Evolutionary conservation across 2,888 invertebrate species (phyloP).

Genomic region (Celastrina argiolus): DNA sequence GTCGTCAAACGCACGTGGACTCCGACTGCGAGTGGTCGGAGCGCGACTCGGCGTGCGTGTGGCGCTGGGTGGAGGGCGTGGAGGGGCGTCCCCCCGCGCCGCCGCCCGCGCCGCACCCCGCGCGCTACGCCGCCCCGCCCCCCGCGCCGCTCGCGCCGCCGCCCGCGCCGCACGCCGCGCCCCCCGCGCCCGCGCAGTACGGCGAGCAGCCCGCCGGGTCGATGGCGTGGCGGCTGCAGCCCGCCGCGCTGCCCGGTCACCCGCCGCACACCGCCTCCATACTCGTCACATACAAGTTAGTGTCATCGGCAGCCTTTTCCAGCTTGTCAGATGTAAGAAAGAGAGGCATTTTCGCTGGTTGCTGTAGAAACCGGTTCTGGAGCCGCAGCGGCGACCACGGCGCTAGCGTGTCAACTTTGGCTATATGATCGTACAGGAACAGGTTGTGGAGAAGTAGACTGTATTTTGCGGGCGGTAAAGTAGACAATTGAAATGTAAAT

Average conservation of each 20-base stretch:
- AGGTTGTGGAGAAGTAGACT: too few relatives aligned
- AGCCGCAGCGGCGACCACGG: too few relatives aligned
- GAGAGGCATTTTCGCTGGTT: too few relatives aligned
- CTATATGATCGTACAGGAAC: too few relatives aligned
- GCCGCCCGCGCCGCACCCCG: not conserved
- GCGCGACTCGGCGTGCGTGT: conserved; percentile 27
- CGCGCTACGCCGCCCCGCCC: conserved; percentile 77
- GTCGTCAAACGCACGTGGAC: conserved; percentile 10
- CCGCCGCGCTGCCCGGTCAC: conserved; percentile 79
- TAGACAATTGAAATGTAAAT: too few relatives aligned
- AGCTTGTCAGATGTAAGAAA: too few relatives aligned
- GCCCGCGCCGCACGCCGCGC: conserved; percentile 72
- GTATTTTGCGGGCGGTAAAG: too few relatives aligned
- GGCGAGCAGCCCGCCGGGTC: conserved; percentile 75
- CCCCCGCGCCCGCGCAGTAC: conserved; percentile 56
- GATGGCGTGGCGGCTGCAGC: conserved; percentile 88
- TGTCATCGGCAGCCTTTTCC: too few relatives aligned
- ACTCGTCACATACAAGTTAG: conserved; percentile 75
- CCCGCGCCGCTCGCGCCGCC: conserved; percentile 30
- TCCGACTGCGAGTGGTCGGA: conserved; percentile 31
- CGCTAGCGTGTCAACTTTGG: too few relatives aligned
- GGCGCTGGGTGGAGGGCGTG: conserved; percentile 62
- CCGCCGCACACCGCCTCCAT: conserved; percentile 84
- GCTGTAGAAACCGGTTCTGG: too few relatives aligned
- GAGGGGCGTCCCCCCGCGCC: conserved; percentile 41